Evolutionary conservation across 53 echinoderm and acorn worm species (phyloP), one percentile per base, ranked within the genome.

Genomic region (Astropecten irregularis): DNA sequence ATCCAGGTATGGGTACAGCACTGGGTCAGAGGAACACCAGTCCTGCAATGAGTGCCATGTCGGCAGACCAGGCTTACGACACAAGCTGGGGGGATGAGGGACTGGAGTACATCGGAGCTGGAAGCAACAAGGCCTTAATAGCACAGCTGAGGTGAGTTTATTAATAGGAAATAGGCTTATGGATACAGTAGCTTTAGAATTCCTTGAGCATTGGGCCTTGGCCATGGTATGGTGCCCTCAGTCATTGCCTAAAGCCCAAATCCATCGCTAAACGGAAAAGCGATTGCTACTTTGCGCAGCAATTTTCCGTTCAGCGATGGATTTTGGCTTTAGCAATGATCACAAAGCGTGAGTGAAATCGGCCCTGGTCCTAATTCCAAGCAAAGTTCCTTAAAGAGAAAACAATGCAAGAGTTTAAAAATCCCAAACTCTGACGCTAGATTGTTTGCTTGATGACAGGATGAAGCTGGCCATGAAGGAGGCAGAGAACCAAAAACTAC

Each of bases 391-490:
- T n/a, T n/a, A n/a, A n/a, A n/a, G n/a, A n/a, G n/a, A n/a, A n/a
- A n/a, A n/a, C n/a, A n/a, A n/a, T n/a, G n/a, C n/a, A n/a, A n/a
- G n/a, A n/a, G n/a, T n/a, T n/a, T n/a, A n/a, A n/a, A n/a, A n/a
- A n/a, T n/a, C n/a, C n/a, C n/a, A n/a, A n/a, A n/a, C n/a, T n/a
- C n/a, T n/a, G n/a, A n/a, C n/a, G n/a, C n/a, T n/a, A n/a, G n/a
- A n/a, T n/a, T n/a, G n/a, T n/a, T 42, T 11, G 42, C 11, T 42
- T 11, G 6, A 11, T 6, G 42, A 42, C 3, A 93, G 93, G 71
- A 88, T 90, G 90, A 93, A 90, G 56, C 49, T 88, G 20, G 90
- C 93, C 38, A 84, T 93, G 59, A 87, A 84, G 74, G 90, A 93
- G 63, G 93, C 93, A 1, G 85, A 90, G 84, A 49, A 85, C 13